A percentile compares a stretch with the other conserved stretches of the same genome.
These are phyloP conservation scores for Antennarius striatus DNA, from an alignment of 2,113 vertebrate genomes.

Conservation along the genomic window DNA sequence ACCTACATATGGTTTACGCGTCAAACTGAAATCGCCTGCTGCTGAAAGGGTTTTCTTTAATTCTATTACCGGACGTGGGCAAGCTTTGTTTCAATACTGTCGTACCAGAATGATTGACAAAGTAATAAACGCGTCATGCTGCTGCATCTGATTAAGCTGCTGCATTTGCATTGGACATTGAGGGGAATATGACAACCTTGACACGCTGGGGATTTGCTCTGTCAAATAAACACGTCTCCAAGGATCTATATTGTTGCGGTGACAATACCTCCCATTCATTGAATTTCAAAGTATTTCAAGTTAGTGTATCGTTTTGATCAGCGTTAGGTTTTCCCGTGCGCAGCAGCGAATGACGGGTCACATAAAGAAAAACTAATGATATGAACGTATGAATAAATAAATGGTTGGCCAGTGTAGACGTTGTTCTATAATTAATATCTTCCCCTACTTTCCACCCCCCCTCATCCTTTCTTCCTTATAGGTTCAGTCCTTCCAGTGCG, in stretches of 20 bases:
- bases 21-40: constrained; percentile 54
- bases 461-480: constrained; percentile 25
- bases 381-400: constrained; percentile 49
- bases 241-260: constrained; percentile 70
- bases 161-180: constrained; percentile 75
- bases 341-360: constrained; percentile 22
- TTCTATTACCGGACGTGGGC: constrained; percentile 68
- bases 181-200: constrained; percentile 74
- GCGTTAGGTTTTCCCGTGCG: neutral
- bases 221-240: constrained; percentile 77
- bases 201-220: constrained; percentile 71
- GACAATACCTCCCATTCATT: constrained; percentile 54
- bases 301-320: constrained; percentile 27
- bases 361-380: constrained; percentile 22
- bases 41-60: constrained; percentile 53
- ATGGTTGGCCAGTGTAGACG: constrained; percentile 40
- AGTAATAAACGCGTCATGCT: constrained; percentile 77
- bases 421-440: constrained; percentile 55
- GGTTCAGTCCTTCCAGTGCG: constrained; percentile 21
- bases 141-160: constrained; percentile 73
- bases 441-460: constrained; percentile 29
- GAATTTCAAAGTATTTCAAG: constrained; percentile 48
- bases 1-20: constrained; percentile 53
- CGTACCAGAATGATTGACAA: constrained; percentile 78
- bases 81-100: constrained; percentile 73